Conservation (phyloP, 2,888 invertebrate genomes). For the Leptopilina drosophilae region DNA sequence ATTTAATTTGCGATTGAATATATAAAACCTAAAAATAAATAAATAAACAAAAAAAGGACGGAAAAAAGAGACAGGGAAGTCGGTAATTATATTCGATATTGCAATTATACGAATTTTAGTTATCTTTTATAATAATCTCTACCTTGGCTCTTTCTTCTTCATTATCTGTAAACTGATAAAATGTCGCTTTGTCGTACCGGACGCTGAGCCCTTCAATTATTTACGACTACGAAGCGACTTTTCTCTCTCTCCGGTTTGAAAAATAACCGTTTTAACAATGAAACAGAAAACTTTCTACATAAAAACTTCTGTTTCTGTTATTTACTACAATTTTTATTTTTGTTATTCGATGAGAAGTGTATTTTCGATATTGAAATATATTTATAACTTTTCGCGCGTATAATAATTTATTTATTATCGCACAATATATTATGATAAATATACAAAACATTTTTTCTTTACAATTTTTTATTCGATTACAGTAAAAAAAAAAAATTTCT, state of each 20-base stretch:
- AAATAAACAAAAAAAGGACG: not conserved
- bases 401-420: no score
- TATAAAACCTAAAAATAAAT: not conserved
- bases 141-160: not conserved
- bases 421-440: no score
- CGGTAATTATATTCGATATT: not conserved
- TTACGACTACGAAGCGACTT: not conserved
- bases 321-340: not conserved
- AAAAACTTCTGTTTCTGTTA: not conserved
- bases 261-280: slow-evolving; percentile 17
- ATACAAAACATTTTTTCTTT: no score
- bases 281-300: not conserved
- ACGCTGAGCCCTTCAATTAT: slow-evolving; percentile 34
- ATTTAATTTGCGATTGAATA: not conserved
- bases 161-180: slow-evolving; percentile 36
- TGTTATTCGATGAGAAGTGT: not conserved
- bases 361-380: no score
- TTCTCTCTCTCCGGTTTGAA: not conserved
- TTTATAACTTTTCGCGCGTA: no score
- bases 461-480: no score
- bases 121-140: slow-evolving; percentile 26
- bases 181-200: slow-evolving; percentile 32
- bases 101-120: slow-evolving; percentile 12
- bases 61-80: not conserved
- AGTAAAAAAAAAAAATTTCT: no score